Conservation (phyloP, 2,888 invertebrate genomes). For the Mylabris sibirica region DNA sequence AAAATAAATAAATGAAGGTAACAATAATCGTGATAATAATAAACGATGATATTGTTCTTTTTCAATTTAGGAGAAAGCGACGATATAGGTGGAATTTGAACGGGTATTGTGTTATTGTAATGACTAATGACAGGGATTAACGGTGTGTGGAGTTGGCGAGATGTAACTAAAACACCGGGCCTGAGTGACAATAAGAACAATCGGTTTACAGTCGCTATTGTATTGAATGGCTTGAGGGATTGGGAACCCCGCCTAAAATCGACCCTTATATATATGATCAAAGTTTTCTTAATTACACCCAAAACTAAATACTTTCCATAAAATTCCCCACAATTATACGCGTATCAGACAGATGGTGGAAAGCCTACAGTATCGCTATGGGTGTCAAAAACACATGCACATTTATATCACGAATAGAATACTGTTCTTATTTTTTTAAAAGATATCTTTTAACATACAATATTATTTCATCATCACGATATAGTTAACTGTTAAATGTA, state of each 20-base stretch:
- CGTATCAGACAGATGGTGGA: slow-evolving; percentile 53
- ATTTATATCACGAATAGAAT: slow-evolving; percentile 42
- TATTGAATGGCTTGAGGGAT: slow-evolving; percentile 49
- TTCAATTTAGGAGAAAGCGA: slow-evolving; percentile 29
- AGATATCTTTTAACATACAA: slow-evolving; percentile 35
- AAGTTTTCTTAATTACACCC: slow-evolving; percentile 55
- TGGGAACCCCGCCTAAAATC: slow-evolving; percentile 27
- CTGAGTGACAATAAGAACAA: slow-evolving; percentile 55
- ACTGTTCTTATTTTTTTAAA: slow-evolving; percentile 30
- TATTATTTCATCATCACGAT: slow-evolving; percentile 40
- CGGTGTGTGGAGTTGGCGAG: slow-evolving; percentile 42
- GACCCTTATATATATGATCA: slow-evolving; percentile 44
- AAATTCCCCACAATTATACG: slow-evolving; percentile 52
- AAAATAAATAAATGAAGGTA: not conserved
- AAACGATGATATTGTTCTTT: not conserved
- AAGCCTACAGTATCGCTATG: slow-evolving; percentile 52
- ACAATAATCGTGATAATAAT: not conserved
- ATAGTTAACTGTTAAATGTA: slow-evolving; percentile 26
- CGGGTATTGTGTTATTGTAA: slow-evolving; percentile 45
- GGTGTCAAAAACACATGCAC: slow-evolving; percentile 52
- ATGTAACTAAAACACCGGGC: slow-evolving; percentile 45
- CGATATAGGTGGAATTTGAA: slow-evolving; percentile 44
- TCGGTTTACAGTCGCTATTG: slow-evolving; percentile 54
- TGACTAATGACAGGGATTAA: slow-evolving; percentile 52
- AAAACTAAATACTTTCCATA: slow-evolving; percentile 50